Percentiles rank a stretch among this genome's conserved stretches.
Conservation (phyloP, 2,113 vertebrate genomes). For the Petroica traversi region DNA sequence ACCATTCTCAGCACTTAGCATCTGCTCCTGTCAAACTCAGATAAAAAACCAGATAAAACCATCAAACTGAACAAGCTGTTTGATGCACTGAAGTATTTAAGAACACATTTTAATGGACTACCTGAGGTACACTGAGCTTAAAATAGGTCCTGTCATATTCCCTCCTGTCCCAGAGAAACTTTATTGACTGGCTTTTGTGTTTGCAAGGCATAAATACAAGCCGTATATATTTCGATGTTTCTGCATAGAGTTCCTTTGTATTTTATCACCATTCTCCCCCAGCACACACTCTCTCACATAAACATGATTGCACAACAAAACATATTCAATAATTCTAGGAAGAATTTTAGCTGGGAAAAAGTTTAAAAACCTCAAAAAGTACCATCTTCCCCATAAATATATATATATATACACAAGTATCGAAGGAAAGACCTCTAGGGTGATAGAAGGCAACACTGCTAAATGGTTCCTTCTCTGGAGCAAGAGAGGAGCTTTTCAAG, state of each 20-base stretch:
- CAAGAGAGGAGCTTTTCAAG: background rate
- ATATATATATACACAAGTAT: background rate
- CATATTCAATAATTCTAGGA: background rate
- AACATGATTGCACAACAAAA: background rate
- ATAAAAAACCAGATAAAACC: background rate
- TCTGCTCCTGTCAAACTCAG: background rate
- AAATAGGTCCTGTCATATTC: accelerated
- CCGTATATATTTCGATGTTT: background rate
- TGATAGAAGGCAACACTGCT: background rate
- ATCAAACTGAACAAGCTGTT: background rate
- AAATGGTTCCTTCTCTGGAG: background rate
- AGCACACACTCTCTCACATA: background rate
- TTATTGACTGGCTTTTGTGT: background rate
- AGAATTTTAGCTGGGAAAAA: background rate
- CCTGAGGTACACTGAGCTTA: background rate
- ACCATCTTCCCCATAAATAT: background rate
- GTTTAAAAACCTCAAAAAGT: background rate
- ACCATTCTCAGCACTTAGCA: background rate
- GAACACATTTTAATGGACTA: background rate
- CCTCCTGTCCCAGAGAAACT: background rate
- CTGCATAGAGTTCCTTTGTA: background rate
- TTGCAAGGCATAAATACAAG: background rate
- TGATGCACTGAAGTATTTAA: background rate
- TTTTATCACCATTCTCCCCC: background rate
- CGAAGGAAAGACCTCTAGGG: background rate